Evolutionary conservation across 2,888 invertebrate genomes (phyloP).

Genomic region (Melieria picta): DNA sequence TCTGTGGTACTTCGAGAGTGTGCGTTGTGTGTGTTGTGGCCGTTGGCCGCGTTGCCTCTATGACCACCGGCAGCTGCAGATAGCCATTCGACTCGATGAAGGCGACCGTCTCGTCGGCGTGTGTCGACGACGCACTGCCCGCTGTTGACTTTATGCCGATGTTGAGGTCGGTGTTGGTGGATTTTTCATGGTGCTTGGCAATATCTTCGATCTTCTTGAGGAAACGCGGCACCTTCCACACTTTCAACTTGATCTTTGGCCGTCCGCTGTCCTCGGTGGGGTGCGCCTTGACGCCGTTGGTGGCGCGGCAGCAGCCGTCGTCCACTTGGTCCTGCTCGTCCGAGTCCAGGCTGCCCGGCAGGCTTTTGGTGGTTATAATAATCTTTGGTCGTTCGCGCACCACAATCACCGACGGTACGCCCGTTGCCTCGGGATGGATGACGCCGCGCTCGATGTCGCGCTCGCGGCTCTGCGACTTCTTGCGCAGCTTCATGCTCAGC

Average conservation of each 20-base stretch:
- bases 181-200: constrained; percentile 45
- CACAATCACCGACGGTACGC: constrained; percentile 54
- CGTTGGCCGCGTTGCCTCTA: constrained; percentile 68
- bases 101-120: constrained; percentile 52
- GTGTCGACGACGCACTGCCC: constrained; percentile 40
- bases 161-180: constrained; percentile 38
- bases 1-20: constrained; percentile 64
- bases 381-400: constrained; percentile 66
- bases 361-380: constrained; percentile 74
- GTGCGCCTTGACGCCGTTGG: constrained; percentile 39
- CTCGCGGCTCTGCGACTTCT: constrained; percentile 56
- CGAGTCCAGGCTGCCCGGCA: constrained; percentile 85
- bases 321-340: constrained; percentile 73
- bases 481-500: constrained; percentile 62
- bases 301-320: constrained; percentile 63
- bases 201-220: constrained; percentile 71
- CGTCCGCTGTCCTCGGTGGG: constrained; percentile 68
- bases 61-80: constrained; percentile 75
- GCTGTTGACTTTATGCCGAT: constrained; percentile 36
- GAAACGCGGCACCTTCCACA: constrained; percentile 78
- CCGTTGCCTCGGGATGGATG: constrained; percentile 48
- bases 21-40: constrained; percentile 51
- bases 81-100: constrained; percentile 68
- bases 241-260: constrained; percentile 66
- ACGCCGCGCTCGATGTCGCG: constrained; percentile 57